Evolutionary conservation across 2,113 vertebrate genomes (phyloP).

Genomic region (Aspidoscelis tigris): DNA sequence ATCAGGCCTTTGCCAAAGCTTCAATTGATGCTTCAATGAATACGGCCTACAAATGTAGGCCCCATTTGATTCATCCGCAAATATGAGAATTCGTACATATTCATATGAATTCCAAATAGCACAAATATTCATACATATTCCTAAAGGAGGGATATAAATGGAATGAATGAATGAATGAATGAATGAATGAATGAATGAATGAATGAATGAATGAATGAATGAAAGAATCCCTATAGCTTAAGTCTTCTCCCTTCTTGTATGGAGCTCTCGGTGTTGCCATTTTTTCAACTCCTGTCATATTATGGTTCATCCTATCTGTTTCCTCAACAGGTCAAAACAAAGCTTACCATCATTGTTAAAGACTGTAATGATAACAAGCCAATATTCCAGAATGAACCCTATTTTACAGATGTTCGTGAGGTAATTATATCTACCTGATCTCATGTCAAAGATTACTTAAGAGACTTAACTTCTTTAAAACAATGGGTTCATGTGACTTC

Average conservation of each 20-base stretch:
- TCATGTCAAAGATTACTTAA: slow-evolving; percentile 30
- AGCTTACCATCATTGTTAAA: slow-evolving; percentile 28
- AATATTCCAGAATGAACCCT: slow-evolving; percentile 67
- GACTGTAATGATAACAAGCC: slow-evolving; percentile 85
- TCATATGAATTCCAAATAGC: no score
- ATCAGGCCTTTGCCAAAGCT: no score
- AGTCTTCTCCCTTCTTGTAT: not conserved
- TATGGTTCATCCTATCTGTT: not conserved
- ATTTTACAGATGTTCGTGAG: slow-evolving; percentile 70
- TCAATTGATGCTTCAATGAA: no score
- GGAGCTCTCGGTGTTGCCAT: not conserved
- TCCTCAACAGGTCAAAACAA: not conserved
- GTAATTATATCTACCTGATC: slow-evolving; percentile 67
- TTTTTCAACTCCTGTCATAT: not conserved
- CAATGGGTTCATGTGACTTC: no score
- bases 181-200: no score
- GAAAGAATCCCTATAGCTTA: not conserved
- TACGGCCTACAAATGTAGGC: no score
- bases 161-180: no score
- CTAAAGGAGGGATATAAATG: no score
- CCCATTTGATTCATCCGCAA: no score
- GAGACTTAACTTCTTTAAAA: not conserved
- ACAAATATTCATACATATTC: no score
- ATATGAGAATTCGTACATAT: no score
- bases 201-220: no score